Base-by-base conservation (phyloP, 2,888 invertebrate species). In the Stegophylla sp. region DNA sequence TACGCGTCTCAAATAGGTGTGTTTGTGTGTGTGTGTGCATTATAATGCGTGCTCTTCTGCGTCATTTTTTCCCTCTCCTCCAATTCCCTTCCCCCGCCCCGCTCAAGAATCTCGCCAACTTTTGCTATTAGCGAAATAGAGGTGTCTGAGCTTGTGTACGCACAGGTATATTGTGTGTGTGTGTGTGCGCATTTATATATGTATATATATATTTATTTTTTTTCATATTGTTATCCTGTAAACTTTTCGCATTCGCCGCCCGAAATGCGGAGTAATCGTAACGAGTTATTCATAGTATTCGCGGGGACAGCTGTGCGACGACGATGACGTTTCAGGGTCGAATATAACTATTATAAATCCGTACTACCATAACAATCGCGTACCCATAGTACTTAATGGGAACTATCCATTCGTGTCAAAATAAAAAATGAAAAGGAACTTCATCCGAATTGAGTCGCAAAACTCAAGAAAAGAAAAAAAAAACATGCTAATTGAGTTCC, bases 61-160 rank as follows among this genome's bases (percentile, higher is more conserved):
- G 12, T 67, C 17, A 9, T 7, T 43, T 10, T 48, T 48, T 45
- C 23, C 15, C 15, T 45, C 26, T 67, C 26, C 23, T 23, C 13
- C 0, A 12, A 23, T 20, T 3, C 17, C 13, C 17, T n/a, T n/a
- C 9, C 4, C 1, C 9, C 3, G 53, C 56, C 12, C 56, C 12
- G 23, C 43, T 23, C 28, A 1, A 7, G 53, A 53, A 34, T 13
- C 4, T 48, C 67, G 26, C 13, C 20, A 71, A 71, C 51, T 71
- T 71, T 71, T 34, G 34, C 34, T 20, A 20, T 71, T 67, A 17
- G 48, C 45, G 26, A 67, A 67, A 48, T 26, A 69, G n/a, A 26
- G n/a, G 13, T 15, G 51, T 10, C 4, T 7, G n/a, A n/a, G n/a
- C n/a, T n/a, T n/a, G n/a, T n/a, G n/a, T n/a, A n/a, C n/a, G n/a